These are phyloP conservation scores for Egretta garzetta DNA, from an alignment of 2,113 vertebrate genomes.

Conservation along the genomic window DNA sequence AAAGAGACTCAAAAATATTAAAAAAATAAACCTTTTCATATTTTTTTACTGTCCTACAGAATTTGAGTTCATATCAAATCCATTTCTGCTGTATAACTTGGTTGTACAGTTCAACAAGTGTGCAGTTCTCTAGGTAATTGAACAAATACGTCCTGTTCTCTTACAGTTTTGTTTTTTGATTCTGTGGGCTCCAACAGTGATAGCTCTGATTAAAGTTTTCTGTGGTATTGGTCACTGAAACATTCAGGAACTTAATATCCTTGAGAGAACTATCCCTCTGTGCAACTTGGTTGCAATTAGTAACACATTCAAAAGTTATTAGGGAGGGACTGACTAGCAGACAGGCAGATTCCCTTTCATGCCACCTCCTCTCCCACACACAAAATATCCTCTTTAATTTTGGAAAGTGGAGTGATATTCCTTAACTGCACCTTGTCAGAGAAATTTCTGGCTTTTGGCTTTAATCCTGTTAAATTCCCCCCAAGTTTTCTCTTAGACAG, in stretches of 20 bases:
- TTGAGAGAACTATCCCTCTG: background rate
- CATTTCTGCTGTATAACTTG: background rate
- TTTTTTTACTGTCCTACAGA: background rate
- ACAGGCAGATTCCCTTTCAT: background rate
- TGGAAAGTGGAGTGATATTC: background rate
- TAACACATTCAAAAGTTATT: background rate
- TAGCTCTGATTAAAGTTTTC: background rate
- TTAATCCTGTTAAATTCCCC: background rate
- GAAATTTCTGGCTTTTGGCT: background rate
- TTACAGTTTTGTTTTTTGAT: background rate
- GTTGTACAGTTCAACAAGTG: background rate
- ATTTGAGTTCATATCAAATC: background rate
- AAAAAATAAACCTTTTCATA: background rate
- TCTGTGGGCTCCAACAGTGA: background rate
- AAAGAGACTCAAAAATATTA: background rate
- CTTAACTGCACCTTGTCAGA: background rate
- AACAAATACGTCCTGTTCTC: background rate
- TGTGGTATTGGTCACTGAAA: background rate
- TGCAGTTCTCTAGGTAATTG: background rate
- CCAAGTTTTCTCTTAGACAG: background rate
- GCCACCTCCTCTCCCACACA: background rate
- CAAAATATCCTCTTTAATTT: background rate
- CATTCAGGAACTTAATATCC: background rate
- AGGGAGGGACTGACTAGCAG: background rate
- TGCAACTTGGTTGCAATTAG: slow-evolving; percentile 18